These are phyloP conservation scores for Gymnothorax reevesii DNA, from an alignment of 2,797 vertebrate species.

Conservation along the genomic window DNA sequence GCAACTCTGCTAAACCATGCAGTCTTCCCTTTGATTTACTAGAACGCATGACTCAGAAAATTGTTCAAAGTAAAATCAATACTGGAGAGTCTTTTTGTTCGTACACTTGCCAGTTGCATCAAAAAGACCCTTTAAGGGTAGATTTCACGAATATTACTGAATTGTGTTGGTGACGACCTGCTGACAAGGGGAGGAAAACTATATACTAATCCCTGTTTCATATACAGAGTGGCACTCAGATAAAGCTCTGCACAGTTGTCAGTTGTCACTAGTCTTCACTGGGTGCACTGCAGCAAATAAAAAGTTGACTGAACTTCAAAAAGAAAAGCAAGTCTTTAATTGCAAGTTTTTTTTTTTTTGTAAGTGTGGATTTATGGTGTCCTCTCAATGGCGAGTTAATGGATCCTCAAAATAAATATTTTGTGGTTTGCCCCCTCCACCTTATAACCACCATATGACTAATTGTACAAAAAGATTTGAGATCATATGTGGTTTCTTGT, in stretches of 20 bases:
- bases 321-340: too few species aligned
- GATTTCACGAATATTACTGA: too few species aligned
- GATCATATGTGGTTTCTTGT: not conserved
- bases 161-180: not conserved
- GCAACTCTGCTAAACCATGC: not conserved
- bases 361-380: not conserved
- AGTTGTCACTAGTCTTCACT: not conserved
- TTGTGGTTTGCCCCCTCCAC: not conserved
- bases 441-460: not conserved
- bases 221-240: not conserved
- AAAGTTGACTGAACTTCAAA: too few species aligned
- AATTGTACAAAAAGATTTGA: not conserved
- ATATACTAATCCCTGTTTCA: not conserved
- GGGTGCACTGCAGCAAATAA: too few species aligned
- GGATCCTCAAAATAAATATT: not conserved
- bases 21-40: not conserved
- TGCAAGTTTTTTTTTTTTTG: too few species aligned
- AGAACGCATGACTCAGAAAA: not conserved
- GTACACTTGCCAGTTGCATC: too few species aligned
- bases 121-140: too few species aligned
- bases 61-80: too few species aligned
- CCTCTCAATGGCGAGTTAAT: not conserved
- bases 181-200: not conserved
- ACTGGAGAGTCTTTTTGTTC: too few species aligned
- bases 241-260: not conserved